These are phyloP conservation scores for Sthenelais limicola DNA, from an alignment of 2,888 invertebrate species.

Conservation along the genomic window DNA sequence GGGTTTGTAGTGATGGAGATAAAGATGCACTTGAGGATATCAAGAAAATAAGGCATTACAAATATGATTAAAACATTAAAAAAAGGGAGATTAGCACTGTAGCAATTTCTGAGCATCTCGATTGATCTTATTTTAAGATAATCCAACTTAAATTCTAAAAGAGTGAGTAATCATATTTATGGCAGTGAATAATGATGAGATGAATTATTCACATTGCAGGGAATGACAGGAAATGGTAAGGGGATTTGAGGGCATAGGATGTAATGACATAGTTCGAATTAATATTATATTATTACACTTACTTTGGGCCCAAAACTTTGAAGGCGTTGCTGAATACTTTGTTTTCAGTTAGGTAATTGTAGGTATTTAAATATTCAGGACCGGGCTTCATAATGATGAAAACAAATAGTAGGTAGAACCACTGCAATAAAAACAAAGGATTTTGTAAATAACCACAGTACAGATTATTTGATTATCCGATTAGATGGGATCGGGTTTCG, in stretches of 20 bases:
- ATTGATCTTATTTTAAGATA: too few relatives aligned
- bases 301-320: conserved; percentile 59
- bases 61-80: too few relatives aligned
- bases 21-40: not conserved
- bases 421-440: conserved; percentile 49
- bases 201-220: too few relatives aligned
- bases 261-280: not conserved
- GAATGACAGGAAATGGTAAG: too few relatives aligned
- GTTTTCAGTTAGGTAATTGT: conserved; percentile 57
- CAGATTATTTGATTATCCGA: not conserved
- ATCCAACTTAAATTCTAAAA: too few relatives aligned
- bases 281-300: conserved; percentile 32
- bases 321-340: conserved; percentile 53
- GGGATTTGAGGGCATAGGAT: not conserved
- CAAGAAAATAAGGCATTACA: too few relatives aligned
- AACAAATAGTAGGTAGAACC: conserved; percentile 57
- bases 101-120: too few relatives aligned
- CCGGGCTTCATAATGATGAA: conserved; percentile 54
- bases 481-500: not conserved
- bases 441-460: not conserved
- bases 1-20: too few relatives aligned
- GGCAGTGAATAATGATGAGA: too few relatives aligned
- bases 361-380: conserved; percentile 58
- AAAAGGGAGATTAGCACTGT: too few relatives aligned
- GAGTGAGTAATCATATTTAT: too few relatives aligned